phyloP scores from a whole-genome alignment of 2,888 invertebrate species.

The Papilio demoleus region DNA sequence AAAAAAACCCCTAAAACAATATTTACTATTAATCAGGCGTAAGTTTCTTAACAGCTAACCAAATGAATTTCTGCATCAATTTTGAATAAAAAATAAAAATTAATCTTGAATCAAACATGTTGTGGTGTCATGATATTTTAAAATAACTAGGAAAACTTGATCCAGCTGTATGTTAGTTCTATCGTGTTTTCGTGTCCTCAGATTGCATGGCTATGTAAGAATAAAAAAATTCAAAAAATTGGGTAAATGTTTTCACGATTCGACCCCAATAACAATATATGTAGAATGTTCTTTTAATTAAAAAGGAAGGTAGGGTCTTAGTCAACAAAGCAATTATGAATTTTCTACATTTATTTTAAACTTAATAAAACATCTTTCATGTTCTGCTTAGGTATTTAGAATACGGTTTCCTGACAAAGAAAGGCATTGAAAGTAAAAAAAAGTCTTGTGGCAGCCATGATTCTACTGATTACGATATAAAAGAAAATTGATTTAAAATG shows the following conservation, averaged over 20 bases:
- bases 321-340: slow-evolving; percentile 36
- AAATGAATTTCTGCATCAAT: neutral
- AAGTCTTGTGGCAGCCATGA: neutral
- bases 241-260: slow-evolving; percentile 39
- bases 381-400: neutral
- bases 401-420: neutral
- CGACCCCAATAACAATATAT: slow-evolving; percentile 39
- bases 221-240: slow-evolving; percentile 28
- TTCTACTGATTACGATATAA: too few relatives aligned
- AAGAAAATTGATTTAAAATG: neutral
- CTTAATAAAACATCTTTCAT: neutral
- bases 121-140: neutral
- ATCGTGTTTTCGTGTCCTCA: slow-evolving; percentile 20
- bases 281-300: slow-evolving; percentile 39
- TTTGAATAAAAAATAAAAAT: neutral
- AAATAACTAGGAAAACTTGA: neutral
- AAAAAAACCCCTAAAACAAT: too few relatives aligned
- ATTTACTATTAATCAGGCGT: neutral
- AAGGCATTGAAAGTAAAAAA: neutral
- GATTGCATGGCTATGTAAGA: slow-evolving; percentile 37
- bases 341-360: slow-evolving; percentile 22
- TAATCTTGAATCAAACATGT: too few relatives aligned
- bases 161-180: slow-evolving; percentile 19
- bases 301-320: slow-evolving; percentile 38
- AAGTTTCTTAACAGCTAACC: neutral